A percentile compares a stretch with the other conserved stretches of the same genome.
These are phyloP conservation scores for Ophiothrix spiculata DNA, from an alignment of 35 echinoderm and acorn worm genomes.

Conservation along the genomic window DNA sequence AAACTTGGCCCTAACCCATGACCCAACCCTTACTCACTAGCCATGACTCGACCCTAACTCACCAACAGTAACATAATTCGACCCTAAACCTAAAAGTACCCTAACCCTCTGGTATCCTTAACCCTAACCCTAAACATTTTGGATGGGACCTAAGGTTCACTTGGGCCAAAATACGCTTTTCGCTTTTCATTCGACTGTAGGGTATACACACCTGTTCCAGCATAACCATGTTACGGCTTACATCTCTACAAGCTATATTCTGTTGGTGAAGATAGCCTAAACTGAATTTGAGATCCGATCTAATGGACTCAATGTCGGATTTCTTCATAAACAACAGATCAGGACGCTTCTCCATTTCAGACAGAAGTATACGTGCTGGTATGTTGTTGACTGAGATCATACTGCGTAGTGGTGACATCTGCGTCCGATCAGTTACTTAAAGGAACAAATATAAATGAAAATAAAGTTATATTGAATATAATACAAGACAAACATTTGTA, in stretches of 20 bases:
- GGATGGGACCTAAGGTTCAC: too few relatives aligned
- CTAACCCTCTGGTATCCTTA: too few relatives aligned
- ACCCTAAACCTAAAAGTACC: too few relatives aligned
- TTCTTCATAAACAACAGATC: neutral
- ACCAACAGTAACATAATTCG: too few relatives aligned
- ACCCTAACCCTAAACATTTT: too few relatives aligned
- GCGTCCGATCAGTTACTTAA: neutral
- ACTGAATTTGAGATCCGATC: neutral
- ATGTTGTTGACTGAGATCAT: neutral
- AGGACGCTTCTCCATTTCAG: neutral
- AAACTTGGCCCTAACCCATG: too few relatives aligned
- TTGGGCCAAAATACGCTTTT: too few relatives aligned
- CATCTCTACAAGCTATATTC: neutral
- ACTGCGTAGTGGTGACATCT: neutral
- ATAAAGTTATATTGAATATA: neutral
- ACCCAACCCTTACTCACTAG: too few relatives aligned
- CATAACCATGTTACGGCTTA: neutral
- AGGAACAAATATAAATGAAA: neutral
- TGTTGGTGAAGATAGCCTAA: neutral
- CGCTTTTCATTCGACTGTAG: neutral
- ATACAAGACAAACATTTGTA: neutral
- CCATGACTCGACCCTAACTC: too few relatives aligned
- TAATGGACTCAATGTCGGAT: neutral
- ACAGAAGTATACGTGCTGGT: neutral
- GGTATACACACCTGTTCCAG: neutral